These are phyloP conservation scores for Synanthedon formicaeformis DNA, from an alignment of 2,888 invertebrate genomes.

Conservation along the genomic window DNA sequence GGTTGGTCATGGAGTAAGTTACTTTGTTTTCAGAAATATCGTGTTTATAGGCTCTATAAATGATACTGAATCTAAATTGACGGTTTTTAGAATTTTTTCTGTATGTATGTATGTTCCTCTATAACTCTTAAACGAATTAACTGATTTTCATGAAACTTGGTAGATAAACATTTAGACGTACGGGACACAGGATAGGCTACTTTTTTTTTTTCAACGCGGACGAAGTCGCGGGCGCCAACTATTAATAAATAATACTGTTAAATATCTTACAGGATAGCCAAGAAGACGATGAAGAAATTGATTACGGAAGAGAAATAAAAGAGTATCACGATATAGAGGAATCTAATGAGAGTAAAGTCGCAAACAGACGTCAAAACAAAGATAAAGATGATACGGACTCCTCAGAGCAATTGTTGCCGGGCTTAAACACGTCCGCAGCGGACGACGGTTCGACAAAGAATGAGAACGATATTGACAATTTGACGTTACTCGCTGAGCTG, in stretches of 20 bases:
- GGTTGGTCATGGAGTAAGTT: too few species aligned
- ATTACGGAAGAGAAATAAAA: constrained; percentile 57
- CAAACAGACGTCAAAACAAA: constrained; percentile 41
- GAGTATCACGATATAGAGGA: constrained; percentile 61
- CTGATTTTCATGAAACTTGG: too few species aligned
- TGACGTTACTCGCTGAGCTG: constrained; percentile 66
- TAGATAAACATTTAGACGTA: too few species aligned
- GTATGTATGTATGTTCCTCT: too few species aligned
- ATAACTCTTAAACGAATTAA: too few species aligned
- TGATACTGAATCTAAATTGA: too few species aligned
- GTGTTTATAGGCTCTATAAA: too few species aligned
- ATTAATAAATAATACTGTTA: background rate
- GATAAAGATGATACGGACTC: constrained; percentile 45
- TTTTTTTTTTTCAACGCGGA: too few species aligned
- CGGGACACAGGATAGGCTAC: too few species aligned
- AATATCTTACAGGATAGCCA: constrained; percentile 41
- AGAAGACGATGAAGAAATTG: constrained; percentile 70
- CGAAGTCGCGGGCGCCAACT: too few species aligned
- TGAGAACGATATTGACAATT: constrained; percentile 30
- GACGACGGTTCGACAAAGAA: constrained; percentile 9
- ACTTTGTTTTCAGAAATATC: too few species aligned
- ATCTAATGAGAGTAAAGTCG: constrained; percentile 47
- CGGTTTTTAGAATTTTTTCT: too few species aligned
- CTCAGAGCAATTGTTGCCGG: constrained; percentile 46
- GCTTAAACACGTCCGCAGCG: constrained; percentile 25